These are phyloP conservation scores for Equus przewalskii DNA, from an alignment of 2,113 vertebrate species.

Conservation along the genomic window DNA sequence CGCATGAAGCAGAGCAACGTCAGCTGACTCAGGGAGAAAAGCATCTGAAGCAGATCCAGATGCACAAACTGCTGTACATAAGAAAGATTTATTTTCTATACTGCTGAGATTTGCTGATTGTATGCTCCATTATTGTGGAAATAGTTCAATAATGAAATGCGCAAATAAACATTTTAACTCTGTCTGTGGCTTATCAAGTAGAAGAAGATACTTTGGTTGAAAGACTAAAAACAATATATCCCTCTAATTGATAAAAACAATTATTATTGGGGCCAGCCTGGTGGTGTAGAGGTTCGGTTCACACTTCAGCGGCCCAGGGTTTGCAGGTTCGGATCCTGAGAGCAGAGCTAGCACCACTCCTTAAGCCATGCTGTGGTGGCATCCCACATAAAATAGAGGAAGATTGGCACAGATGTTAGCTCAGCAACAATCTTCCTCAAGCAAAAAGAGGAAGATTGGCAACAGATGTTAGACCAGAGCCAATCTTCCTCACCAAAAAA, in stretches of 20 bases:
- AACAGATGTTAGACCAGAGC: too few relatives aligned
- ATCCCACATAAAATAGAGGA: too few relatives aligned
- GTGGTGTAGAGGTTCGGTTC: too few relatives aligned
- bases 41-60: background rate
- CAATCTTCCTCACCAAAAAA: background rate
- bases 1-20: background rate
- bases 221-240: background rate
- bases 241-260: background rate
- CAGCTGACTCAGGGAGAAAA: background rate
- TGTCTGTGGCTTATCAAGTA: background rate
- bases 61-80: background rate
- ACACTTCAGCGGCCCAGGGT: too few relatives aligned
- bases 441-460: too few relatives aligned
- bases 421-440: too few relatives aligned
- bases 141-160: background rate
- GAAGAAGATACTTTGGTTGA: conserved; percentile 6
- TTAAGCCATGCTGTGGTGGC: too few relatives aligned
- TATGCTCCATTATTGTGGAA: background rate
- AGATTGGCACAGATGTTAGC: too few relatives aligned
- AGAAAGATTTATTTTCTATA: background rate
- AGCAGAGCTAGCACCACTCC: too few relatives aligned
- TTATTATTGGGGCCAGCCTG: background rate
- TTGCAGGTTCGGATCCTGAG: too few relatives aligned
- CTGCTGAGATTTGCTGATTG: background rate
- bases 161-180: background rate